Base-by-base conservation (phyloP, 2,113 vertebrate species). In the Tachuris rubrigastra region DNA sequence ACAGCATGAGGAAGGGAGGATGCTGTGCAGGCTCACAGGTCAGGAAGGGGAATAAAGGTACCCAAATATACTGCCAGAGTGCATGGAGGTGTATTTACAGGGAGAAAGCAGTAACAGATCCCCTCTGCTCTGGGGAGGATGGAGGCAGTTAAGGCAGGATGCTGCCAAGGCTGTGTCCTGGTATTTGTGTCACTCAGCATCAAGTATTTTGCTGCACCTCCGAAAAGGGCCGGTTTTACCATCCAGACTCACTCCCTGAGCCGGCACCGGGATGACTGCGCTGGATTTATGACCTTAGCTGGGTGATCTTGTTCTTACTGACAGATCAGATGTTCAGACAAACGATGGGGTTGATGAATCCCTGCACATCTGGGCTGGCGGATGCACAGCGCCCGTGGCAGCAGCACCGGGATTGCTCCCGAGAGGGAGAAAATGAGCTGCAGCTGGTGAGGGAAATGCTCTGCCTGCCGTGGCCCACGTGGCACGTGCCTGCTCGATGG, bases 211-310 rank as follows among this genome's bases (percentile, higher is more conserved):
- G 5, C n/a, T 68, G 18, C 8, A 5, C 14, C 31, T 49, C 50
- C 58, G 31, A 18, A 49, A 52, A 75, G 24, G 27, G 4, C 37
- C 21, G 46, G 1, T 12, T 80, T 42, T 37, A 1, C 14, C 25
- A 62, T 20, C 37, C 72, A 56, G 79, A 5, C 20, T 56, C 1
- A 0, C 22, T 74, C n/a, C 42, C 85, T 69, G 68, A 50, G 82
- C 60, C 0, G 0, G 35, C 59, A 2, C n/a, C 33, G 42, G 65
- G n/a, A 18, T 8, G 28, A 2, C 44, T 47, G 5, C 27, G 74
- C 25, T 68, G 58, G 52, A 39, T 83, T 81, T 78, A 66, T 78
- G 71, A 8, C 39, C 46, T 44, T 9, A 17, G 50, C 65, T 47
- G 72, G 72, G n/a, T 21, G 21, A 90, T 80, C 35, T 23, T 50